phyloP scores from a whole-genome alignment of 2,888 invertebrate genomes.

The Sipha maydis region DNA sequence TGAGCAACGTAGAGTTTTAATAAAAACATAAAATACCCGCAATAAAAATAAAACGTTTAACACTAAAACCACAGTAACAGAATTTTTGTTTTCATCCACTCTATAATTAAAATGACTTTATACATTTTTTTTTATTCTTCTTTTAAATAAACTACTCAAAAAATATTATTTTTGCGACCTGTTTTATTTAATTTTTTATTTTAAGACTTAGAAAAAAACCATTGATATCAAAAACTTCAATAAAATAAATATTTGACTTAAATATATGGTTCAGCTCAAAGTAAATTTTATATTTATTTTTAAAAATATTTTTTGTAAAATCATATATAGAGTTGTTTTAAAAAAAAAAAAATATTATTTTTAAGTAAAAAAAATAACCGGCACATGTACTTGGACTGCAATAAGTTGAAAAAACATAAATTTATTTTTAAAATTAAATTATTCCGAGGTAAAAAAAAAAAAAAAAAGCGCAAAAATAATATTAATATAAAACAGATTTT shows the following conservation, averaged over 20 bases:
- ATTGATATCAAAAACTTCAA: background rate
- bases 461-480: constrained; percentile 49
- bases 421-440: constrained; percentile 59
- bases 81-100: background rate
- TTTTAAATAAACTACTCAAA: background rate
- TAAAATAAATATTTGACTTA: background rate
- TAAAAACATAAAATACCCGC: background rate
- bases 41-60: background rate
- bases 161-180: background rate
- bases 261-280: constrained; percentile 27
- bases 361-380: constrained; percentile 10
- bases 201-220: constrained; percentile 6
- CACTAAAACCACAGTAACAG: background rate
- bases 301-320: constrained; percentile 2
- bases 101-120: background rate
- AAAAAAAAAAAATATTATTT: constrained; percentile 38
- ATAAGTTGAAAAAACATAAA: constrained; percentile 43
- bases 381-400: background rate
- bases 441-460: constrained; percentile 50
- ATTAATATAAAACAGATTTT: constrained; percentile 50
- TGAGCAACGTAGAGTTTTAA: background rate
- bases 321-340: background rate
- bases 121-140: background rate
- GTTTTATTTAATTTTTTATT: background rate
- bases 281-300: constrained; percentile 24